Conservation (phyloP, 2,888 invertebrate species). For the Exocentrus adspersus region DNA sequence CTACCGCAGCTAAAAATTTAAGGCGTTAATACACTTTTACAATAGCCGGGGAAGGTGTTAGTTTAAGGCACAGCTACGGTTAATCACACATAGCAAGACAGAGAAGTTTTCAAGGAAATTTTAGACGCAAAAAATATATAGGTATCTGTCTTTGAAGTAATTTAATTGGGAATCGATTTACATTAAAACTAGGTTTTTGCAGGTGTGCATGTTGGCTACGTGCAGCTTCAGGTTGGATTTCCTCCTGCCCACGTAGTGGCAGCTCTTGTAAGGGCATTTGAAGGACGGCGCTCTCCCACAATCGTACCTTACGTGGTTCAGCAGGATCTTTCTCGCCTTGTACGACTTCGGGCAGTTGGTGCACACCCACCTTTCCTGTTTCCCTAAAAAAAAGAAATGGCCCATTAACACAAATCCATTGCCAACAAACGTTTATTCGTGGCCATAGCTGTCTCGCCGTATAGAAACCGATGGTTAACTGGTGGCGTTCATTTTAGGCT, state of each 20-base stretch:
- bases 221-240: constrained; percentile 36
- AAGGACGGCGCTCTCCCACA: constrained; percentile 46
- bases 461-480: too few relatives aligned
- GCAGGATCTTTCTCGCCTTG: constrained; percentile 29
- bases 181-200: too few relatives aligned
- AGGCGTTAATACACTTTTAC: neutral
- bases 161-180: too few relatives aligned
- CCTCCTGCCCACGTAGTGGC: constrained; percentile 36
- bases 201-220: constrained; percentile 12
- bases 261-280: constrained; percentile 37
- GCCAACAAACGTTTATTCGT: too few relatives aligned
- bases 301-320: constrained; percentile 37
- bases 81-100: neutral
- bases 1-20: neutral
- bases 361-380: constrained; percentile 21
- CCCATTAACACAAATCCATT: too few relatives aligned
- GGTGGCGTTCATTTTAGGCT: too few relatives aligned
- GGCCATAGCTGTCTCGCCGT: too few relatives aligned
- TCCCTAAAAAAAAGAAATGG: constrained; percentile 10
- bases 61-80: neutral
- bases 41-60: neutral
- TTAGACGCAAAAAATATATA: too few relatives aligned
- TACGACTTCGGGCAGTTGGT: constrained; percentile 28
- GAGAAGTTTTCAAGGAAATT: too few relatives aligned
- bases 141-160: too few relatives aligned